These are phyloP conservation scores for Chrosomus eos DNA, from an alignment of 2,797 vertebrate species.

Conservation along the genomic window DNA sequence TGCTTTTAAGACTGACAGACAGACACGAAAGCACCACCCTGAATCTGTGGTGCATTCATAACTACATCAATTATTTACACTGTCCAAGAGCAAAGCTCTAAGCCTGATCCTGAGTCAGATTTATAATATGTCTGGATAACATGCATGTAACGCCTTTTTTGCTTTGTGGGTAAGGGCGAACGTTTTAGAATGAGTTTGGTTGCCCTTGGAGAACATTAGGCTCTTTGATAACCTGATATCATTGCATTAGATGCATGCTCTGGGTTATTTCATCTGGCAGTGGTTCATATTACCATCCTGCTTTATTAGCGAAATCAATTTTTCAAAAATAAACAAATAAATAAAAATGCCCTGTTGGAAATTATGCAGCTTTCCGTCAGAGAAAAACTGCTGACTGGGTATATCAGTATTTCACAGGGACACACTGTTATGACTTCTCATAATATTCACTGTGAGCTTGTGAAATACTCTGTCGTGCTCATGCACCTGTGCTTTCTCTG, in stretches of 20 bases:
- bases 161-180: not conserved
- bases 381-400: constrained; percentile 27
- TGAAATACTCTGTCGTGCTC: constrained; percentile 29
- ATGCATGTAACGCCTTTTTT: not conserved
- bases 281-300: constrained; percentile 56
- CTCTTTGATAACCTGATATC: constrained; percentile 51
- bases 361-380: constrained; percentile 5
- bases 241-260: constrained; percentile 47
- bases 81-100: constrained; percentile 27
- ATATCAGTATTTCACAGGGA: constrained; percentile 44
- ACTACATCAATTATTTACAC: constrained; percentile 75
- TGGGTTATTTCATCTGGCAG: constrained; percentile 44
- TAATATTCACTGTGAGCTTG: constrained; percentile 28
- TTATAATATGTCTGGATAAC: constrained; percentile 4
- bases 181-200: constrained; percentile 10
- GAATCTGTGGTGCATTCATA: constrained; percentile 72
- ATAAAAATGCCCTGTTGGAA: not conserved
- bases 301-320: constrained; percentile 35
- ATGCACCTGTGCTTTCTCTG: constrained; percentile 83
- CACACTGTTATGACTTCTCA: constrained; percentile 6
- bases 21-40: constrained; percentile 49
- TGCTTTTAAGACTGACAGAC: constrained; percentile 33
- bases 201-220: constrained; percentile 28
- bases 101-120: constrained; percentile 54
- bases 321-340: not conserved